Evolutionary conservation across 2,113 vertebrate genomes (phyloP).

Genomic region (Pluvialis apricaria): DNA sequence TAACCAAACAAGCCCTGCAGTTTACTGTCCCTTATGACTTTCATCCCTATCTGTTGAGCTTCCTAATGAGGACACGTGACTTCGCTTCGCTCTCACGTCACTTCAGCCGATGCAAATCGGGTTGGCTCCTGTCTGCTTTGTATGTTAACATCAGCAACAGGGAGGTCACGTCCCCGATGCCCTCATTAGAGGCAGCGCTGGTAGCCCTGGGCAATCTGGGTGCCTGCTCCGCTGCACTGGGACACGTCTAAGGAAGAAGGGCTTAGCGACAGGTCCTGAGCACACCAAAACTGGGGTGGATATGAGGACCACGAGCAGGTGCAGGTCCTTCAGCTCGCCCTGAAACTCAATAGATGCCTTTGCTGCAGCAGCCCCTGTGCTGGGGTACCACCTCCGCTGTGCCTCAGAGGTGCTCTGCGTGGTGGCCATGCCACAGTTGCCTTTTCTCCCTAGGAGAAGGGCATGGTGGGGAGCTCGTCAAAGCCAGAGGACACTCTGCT

Average conservation of each 20-base stretch:
- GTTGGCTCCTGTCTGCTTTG: neutral
- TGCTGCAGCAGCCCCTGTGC: neutral
- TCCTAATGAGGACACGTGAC: neutral
- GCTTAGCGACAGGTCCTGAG: neutral
- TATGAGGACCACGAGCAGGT: fast-evolving
- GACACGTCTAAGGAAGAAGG: neutral
- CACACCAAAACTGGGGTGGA: neutral
- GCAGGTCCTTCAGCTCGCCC: neutral
- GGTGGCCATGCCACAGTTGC: neutral
- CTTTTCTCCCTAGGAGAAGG: fast-evolving
- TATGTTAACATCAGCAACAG: neutral
- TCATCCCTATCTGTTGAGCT: neutral
- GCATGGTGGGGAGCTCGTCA: fast-evolving
- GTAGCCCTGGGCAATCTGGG: neutral
- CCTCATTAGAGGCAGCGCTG: neutral
- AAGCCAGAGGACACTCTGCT: neutral
- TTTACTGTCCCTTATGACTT: neutral
- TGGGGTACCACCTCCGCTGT: neutral
- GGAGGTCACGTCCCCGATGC: neutral
- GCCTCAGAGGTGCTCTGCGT: fast-evolving
- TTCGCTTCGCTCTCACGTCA: neutral
- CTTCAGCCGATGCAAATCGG: neutral
- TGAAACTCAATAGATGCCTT: fast-evolving
- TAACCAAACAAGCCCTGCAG: neutral
- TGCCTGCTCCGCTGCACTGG: neutral